phyloP scores from a whole-genome alignment of 2,888 invertebrate species.

The Drosophila kanekoi region DNA sequence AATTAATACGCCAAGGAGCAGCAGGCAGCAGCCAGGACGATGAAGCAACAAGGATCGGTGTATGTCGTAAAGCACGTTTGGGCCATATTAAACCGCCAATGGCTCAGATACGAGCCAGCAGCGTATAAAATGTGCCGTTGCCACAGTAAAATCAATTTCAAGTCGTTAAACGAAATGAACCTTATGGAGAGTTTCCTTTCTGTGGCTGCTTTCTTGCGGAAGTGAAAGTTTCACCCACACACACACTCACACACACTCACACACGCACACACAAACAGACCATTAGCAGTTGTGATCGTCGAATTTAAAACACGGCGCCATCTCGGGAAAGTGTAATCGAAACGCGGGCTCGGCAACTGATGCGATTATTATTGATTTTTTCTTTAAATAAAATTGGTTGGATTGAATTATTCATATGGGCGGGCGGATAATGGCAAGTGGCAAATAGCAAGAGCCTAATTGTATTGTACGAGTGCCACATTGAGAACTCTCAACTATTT shows the following conservation, averaged over 20 bases:
- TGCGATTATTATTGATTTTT: slow-evolving; percentile 76
- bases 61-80: slow-evolving; percentile 75
- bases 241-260: slow-evolving; percentile 2
- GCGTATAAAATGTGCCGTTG: slow-evolving; percentile 69
- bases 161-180: slow-evolving; percentile 83
- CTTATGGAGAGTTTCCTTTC: slow-evolving; percentile 62
- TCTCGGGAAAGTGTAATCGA: slow-evolving; percentile 36
- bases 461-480: slow-evolving; percentile 11
- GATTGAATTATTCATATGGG: slow-evolving; percentile 68
- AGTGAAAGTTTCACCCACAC: slow-evolving; percentile 43
- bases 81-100: slow-evolving; percentile 70
- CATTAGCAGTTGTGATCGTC: slow-evolving; percentile 52
- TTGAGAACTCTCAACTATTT: slow-evolving; percentile 40
- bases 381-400: slow-evolving; percentile 46
- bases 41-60: slow-evolving; percentile 58
- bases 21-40: slow-evolving; percentile 23
- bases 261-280: slow-evolving; percentile 13
- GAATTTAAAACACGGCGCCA: slow-evolving; percentile 56
- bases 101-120: slow-evolving; percentile 51
- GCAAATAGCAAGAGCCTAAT: slow-evolving; percentile 14
- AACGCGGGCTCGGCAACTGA: slow-evolving; percentile 42
- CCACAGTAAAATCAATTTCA: slow-evolving; percentile 81
- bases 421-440: slow-evolving; percentile 17
- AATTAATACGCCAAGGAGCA: slow-evolving; percentile 67
- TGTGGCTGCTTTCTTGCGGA: slow-evolving; percentile 34